Base-by-base conservation (phyloP, 2,888 invertebrate species). In the Entomobrya multifasciata region DNA sequence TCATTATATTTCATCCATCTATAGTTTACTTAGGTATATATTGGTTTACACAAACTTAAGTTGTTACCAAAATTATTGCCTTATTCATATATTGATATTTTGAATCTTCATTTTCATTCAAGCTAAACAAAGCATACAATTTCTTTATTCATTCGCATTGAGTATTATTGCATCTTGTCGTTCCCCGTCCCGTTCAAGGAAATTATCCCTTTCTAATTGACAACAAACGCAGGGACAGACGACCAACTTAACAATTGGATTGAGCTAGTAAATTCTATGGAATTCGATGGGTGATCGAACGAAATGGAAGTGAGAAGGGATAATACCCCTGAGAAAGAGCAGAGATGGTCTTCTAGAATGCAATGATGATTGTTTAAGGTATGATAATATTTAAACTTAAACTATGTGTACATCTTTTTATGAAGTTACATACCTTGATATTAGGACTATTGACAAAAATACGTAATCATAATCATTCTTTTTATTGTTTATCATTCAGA, bases 191-290 rank as follows among this genome's bases (percentile, higher is more conserved):
- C 55, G 36, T 55, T 78, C 78, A 60, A 77, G 57, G 77, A 57
- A 57, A 77, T 60, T 76, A 36, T 76, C 20, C 55, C 76, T 57
- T 57, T 55, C 76, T 76, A 76, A 52, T 76, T 76, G 36, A 76
- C 76, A 76, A 74, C 55, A 30, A n/a, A n/a, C 30, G 20, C 22
- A 60, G 60, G 25, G 55, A 25, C 72, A 44, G 25, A 36, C 65
- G 36, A 30, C 30, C 30, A 30, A 72, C 44, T 11, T 25, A n/a
- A 20, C 30, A 4, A 30, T 30, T 62, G 15, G 17, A 20, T 10
- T 55, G 17, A 55, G 20, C 55, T n/a, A n/a, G n/a, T n/a, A n/a
- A n/a, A n/a, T n/a, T n/a, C n/a, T n/a, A n/a, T n/a, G n/a, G n/a
- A n/a, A n/a, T n/a, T n/a, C n/a, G n/a, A n/a, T n/a, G n/a, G n/a